phyloP scores from a whole-genome alignment of 2,113 vertebrate species.

The Micromys minutus region DNA sequence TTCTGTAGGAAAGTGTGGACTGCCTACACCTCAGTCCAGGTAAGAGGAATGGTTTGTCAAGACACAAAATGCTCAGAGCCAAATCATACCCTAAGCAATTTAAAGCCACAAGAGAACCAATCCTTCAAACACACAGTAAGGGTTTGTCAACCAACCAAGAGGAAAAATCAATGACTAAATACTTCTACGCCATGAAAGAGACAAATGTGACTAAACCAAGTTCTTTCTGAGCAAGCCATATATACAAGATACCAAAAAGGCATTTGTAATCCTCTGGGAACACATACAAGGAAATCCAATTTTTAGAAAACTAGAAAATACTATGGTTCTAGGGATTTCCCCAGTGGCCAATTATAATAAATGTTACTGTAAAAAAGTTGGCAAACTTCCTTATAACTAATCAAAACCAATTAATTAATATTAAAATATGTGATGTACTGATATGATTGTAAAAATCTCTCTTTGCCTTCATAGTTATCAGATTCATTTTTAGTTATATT shows the following conservation, averaged over 20 bases:
- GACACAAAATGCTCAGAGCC: neutral
- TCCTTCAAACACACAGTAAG: slow-evolving; percentile 35
- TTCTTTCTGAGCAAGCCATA: neutral
- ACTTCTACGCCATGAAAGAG: neutral
- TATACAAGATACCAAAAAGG: neutral
- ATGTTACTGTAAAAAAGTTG: neutral
- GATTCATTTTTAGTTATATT: neutral
- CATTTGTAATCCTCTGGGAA: neutral
- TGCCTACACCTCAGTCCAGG: neutral
- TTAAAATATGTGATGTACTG: neutral
- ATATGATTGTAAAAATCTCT: neutral
- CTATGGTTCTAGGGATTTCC: neutral
- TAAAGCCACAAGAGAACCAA: neutral
- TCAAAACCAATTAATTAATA: neutral
- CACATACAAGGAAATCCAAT: neutral
- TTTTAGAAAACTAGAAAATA: neutral
- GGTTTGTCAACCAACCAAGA: slow-evolving; percentile 41
- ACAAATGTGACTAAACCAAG: slow-evolving; percentile 30
- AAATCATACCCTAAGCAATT: slow-evolving; percentile 42
- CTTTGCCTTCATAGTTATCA: neutral
- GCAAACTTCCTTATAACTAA: neutral
- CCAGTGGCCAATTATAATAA: neutral
- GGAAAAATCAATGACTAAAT: slow-evolving; percentile 65
- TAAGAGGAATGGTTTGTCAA: neutral
- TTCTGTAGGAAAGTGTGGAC: neutral